phyloP scores from a whole-genome alignment of 2,888 invertebrate genomes.

The Holacanthella duospinosa region DNA sequence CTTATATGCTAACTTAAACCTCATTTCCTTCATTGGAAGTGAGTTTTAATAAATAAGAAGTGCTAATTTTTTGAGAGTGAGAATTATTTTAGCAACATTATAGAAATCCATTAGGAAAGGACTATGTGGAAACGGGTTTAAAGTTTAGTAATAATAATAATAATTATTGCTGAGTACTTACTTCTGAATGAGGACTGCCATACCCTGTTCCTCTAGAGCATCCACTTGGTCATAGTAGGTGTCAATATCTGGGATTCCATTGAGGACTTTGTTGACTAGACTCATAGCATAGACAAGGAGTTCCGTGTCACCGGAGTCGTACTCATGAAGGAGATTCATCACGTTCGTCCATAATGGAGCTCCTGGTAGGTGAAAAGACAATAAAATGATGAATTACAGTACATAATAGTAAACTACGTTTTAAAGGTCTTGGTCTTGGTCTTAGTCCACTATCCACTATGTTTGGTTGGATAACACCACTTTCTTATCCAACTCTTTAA shows the following conservation, averaged over 20 bases:
- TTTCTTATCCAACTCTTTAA: neutral
- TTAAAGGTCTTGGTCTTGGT: no score
- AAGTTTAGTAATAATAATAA: no score
- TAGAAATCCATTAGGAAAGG: no score
- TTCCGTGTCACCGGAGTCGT: slow-evolving; percentile 93
- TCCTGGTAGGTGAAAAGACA: slow-evolving; percentile 42
- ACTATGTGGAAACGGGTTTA: no score
- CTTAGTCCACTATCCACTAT: neutral
- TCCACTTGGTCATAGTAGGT: slow-evolving; percentile 97
- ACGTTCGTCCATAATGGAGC: slow-evolving; percentile 65
- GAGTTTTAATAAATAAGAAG: no score
- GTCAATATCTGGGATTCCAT: slow-evolving; percentile 87
- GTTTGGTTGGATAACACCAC: neutral
- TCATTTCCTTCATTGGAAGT: no score
- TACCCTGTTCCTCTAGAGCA: slow-evolving; percentile 84
- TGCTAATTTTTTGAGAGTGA: no score
- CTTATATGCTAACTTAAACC: no score
- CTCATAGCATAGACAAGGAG: slow-evolving; percentile 91
- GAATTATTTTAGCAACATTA: no score
- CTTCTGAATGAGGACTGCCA: slow-evolving; percentile 72
- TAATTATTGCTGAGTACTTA: no score
- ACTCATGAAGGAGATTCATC: slow-evolving; percentile 77
- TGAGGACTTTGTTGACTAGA: slow-evolving; percentile 86
- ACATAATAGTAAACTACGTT: neutral
- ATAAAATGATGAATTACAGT: neutral